Percentiles rank a stretch among this genome's conserved stretches.
Evolutionary conservation across 30 jellyfish, hydroid and myxozoan genomes (phyloP).

Genomic region (Mastigias papua): DNA sequence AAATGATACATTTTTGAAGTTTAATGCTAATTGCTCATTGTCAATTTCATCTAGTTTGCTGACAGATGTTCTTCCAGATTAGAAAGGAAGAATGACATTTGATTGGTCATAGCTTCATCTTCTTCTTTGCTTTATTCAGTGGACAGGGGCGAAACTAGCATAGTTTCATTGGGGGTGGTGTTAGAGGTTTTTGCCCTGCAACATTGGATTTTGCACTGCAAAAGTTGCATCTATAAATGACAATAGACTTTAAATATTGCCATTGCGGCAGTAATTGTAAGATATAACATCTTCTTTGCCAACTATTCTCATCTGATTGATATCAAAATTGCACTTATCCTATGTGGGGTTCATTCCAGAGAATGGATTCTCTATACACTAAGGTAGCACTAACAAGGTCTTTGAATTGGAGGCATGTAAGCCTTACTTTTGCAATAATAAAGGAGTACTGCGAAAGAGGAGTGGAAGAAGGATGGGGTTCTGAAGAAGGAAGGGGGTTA

Average conservation of each 20-base stretch:
- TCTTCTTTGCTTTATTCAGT: too few species aligned
- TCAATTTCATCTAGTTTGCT: too few species aligned
- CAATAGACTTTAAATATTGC: too few species aligned
- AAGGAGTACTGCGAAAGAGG: background rate
- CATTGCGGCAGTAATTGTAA: too few species aligned
- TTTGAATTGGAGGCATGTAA: background rate
- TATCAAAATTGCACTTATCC: background rate
- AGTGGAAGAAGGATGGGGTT: background rate
- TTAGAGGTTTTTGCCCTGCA: background rate
- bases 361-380: background rate
- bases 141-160: background rate
- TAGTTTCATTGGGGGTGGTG: background rate
- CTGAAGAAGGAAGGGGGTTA: too few species aligned
- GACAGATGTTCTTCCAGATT: too few species aligned
- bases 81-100: too few species aligned
- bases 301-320: background rate
- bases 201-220: background rate
- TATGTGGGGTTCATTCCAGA: background rate
- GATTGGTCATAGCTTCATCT: too few species aligned
- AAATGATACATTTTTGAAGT: too few species aligned
- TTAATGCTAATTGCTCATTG: too few species aligned
- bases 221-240: too few species aligned
- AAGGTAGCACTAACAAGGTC: background rate
- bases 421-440: background rate
- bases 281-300: background rate